Evolutionary conservation across 2,797 vertebrate species (phyloP), one percentile per base, ranked within the genome.

Genomic region (Oceanodroma leucorhoa): DNA sequence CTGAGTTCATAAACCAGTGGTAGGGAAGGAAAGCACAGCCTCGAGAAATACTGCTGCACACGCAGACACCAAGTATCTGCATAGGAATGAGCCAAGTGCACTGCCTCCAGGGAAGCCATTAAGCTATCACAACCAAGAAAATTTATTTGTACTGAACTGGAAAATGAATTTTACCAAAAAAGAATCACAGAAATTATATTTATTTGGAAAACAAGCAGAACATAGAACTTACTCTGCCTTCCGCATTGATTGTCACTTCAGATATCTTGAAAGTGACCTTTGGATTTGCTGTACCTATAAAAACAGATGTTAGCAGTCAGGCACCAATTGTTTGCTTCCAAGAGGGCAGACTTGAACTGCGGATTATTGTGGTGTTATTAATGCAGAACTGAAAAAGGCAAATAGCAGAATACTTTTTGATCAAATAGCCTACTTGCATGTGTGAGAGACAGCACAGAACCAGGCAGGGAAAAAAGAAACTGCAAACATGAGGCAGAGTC

Each of bases 191-290:
- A 55, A 65, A 30, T 57, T 12, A 14, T 18, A 73, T 32, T 7
- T 32, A 72, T 51, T 81, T 40, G 61, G 58, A 75, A 90, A 83
- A 90, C 14, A 66, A 91, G 86, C 7, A 82, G 51, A 83, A 64
- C 29, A 43, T 9, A 53, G 90, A 61, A 97, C 98, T 98, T 95
- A 98, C 98, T 96, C 96, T 98, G 96, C 98, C 98, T 79, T 98
- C 98, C 11, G 96, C 81, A 82, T 97, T 98, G 91, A 98, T 86
- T 27, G 93, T 97, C 93, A 98, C 97, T 96, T 98, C 98, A 27
- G 98, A 98, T 81, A 98, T 96, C 97, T 98, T 98, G 96, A 98
- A 98, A 94, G 98, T 98, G 96, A 98, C 98, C 97, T 98, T 98
- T 89, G 98, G 98, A 95, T 98, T 98, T 90, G 98, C 97, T 76